Evolutionary conservation across 2,113 vertebrate species (phyloP).

Genomic region (Corythoichthys intestinalis): DNA sequence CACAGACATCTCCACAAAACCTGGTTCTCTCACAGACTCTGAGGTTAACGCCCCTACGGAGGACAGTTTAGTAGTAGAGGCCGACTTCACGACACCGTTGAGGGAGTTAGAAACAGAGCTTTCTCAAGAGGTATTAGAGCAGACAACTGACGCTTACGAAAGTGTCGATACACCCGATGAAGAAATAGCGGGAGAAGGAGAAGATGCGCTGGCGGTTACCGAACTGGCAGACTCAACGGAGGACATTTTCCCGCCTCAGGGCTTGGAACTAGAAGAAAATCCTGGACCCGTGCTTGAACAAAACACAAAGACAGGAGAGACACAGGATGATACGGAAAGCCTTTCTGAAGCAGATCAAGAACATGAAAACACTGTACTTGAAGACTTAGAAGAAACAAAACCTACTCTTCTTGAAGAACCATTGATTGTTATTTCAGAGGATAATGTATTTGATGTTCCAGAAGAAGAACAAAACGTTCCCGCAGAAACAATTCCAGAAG

Average conservation of each 20-base stretch:
- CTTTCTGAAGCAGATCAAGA: conserved; percentile 2
- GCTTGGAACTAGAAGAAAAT: not conserved
- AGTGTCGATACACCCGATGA: not conserved
- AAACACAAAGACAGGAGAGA: not conserved
- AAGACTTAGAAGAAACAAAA: not conserved
- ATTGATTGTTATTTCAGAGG: not conserved
- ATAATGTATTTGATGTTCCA: not conserved
- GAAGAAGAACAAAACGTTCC: not conserved
- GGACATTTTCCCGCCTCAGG: not conserved
- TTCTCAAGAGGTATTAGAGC: conserved; percentile 1
- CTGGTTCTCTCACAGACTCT: not conserved
- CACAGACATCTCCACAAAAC: conserved; percentile 28
- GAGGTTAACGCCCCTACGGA: not conserved
- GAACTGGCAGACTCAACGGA: not conserved
- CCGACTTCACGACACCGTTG: not conserved
- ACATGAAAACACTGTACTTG: not conserved
- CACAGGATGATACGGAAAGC: conserved; percentile 3
- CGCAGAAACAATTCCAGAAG: not conserved
- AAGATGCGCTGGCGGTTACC: not conserved
- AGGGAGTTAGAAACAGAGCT: not conserved
- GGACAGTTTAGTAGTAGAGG: conserved; percentile 1
- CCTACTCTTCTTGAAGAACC: not conserved
- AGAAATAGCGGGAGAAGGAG: not conserved
- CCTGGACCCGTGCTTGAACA: conserved; percentile 2
- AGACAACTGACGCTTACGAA: not conserved